Conservation (phyloP, 2,797 vertebrate genomes). For the Mormyrops attenuatus region DNA sequence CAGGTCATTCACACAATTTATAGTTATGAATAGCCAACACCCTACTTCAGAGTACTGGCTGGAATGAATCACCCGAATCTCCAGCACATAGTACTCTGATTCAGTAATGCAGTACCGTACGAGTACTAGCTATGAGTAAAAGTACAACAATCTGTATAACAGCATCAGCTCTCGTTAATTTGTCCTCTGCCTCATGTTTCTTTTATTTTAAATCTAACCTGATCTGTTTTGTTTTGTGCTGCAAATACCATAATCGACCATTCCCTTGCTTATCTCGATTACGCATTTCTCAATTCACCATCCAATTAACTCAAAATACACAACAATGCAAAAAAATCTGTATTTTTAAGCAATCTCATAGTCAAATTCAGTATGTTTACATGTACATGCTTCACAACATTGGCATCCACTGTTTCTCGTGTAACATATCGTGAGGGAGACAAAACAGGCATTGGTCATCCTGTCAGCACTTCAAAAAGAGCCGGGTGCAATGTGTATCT, state of each 20-base stretch:
- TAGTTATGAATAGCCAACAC: neutral
- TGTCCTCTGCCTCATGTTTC: neutral
- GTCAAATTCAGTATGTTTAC: neutral
- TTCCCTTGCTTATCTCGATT: neutral
- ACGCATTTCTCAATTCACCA: neutral
- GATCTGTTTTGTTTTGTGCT: neutral
- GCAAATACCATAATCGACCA: neutral
- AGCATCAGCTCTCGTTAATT: neutral
- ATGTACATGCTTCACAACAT: too few species aligned
- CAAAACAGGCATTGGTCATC: too few species aligned
- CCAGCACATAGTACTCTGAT: neutral
- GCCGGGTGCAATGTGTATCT: neutral
- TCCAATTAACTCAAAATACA: too few species aligned
- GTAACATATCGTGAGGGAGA: too few species aligned
- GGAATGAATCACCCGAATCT: neutral
- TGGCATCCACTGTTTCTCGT: too few species aligned
- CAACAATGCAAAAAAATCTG: too few species aligned
- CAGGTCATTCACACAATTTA: neutral
- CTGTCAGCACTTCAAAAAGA: too few species aligned
- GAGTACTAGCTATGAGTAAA: neutral
- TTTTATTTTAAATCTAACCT: neutral
- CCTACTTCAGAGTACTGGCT: neutral
- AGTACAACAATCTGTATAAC: neutral
- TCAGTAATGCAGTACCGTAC: neutral
- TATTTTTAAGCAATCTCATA: too few species aligned